Percentiles rank a stretch among this genome's conserved stretches.
These are phyloP conservation scores for Rhodinocichla rosea DNA, from an alignment of 2,113 vertebrate species.

Conservation along the genomic window DNA sequence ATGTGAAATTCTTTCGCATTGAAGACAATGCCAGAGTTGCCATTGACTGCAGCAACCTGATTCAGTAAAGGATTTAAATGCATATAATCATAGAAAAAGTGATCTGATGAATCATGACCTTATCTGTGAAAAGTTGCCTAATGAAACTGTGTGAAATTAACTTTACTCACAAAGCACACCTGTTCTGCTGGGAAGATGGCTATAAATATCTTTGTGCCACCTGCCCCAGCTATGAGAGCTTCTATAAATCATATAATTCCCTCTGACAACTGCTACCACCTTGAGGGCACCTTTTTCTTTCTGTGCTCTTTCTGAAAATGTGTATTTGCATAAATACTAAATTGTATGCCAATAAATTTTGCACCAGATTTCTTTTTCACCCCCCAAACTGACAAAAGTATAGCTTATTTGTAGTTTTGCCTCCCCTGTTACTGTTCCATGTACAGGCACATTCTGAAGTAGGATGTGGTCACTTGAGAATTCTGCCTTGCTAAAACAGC, in stretches of 20 bases:
- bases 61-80: not conserved
- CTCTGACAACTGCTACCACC: not conserved
- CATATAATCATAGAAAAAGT: not conserved
- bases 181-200: conserved; percentile 24
- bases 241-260: conserved; percentile 43
- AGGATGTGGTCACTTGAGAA: not conserved
- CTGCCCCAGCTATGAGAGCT: conserved; percentile 31
- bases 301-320: not conserved
- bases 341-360: not conserved
- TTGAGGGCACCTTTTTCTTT: not conserved
- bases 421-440: not conserved
- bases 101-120: not conserved
- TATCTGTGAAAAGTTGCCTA: conserved; percentile 11
- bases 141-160: conserved; percentile 48
- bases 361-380: not conserved
- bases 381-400: not conserved
- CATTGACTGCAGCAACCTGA: not conserved
- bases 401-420: not conserved
- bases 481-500: not conserved
- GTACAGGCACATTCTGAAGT: not conserved
- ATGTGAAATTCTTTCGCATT: not conserved
- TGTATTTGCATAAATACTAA: not conserved
- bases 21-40: not conserved
- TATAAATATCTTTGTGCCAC: conserved; percentile 56
- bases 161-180: conserved; percentile 56